phyloP scores from a whole-genome alignment of 92 coral and sea anemone species.

The Desmophyllum pertusum region DNA sequence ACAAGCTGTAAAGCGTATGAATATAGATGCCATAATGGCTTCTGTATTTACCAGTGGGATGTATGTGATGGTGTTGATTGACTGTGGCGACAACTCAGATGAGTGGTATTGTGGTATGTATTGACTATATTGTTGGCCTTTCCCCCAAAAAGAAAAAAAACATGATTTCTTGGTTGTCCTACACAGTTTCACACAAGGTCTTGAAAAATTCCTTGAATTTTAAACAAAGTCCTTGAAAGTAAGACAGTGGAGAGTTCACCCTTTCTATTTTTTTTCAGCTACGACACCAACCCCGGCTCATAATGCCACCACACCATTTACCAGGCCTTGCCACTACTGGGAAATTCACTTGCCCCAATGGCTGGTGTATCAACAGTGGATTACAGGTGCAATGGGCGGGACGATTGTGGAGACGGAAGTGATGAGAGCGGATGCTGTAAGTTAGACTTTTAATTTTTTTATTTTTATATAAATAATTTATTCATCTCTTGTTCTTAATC shows the following conservation, averaged over 20 bases:
- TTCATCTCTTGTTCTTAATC: too few relatives aligned
- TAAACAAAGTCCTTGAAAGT: too few relatives aligned
- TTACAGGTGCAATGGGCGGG: slow-evolving; percentile 58
- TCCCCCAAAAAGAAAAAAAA: neutral
- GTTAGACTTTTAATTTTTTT: too few relatives aligned
- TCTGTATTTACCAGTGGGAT: slow-evolving; percentile 53
- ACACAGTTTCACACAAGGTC: too few relatives aligned
- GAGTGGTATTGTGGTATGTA: slow-evolving; percentile 76
- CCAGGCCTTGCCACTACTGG: slow-evolving; percentile 66
- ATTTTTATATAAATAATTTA: too few relatives aligned
- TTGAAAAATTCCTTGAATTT: too few relatives aligned
- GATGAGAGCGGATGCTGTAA: slow-evolving; percentile 81
- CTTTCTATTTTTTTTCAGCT: slow-evolving; percentile 6
- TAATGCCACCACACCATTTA: slow-evolving; percentile 25
- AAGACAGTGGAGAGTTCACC: too few relatives aligned
- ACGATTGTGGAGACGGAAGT: slow-evolving; percentile 77
- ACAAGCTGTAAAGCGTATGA: slow-evolving; percentile 44
- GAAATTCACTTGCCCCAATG: slow-evolving; percentile 65
- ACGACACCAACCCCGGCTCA: neutral
- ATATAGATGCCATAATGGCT: slow-evolving; percentile 62
- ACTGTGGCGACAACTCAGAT: slow-evolving; percentile 88
- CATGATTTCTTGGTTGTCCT: neutral
- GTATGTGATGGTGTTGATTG: slow-evolving; percentile 68
- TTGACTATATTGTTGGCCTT: neutral
- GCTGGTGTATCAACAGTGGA: slow-evolving; percentile 51